Conservation (phyloP, 1,140 invertebrate genomes). For the Drosophila willistoni region DNA sequence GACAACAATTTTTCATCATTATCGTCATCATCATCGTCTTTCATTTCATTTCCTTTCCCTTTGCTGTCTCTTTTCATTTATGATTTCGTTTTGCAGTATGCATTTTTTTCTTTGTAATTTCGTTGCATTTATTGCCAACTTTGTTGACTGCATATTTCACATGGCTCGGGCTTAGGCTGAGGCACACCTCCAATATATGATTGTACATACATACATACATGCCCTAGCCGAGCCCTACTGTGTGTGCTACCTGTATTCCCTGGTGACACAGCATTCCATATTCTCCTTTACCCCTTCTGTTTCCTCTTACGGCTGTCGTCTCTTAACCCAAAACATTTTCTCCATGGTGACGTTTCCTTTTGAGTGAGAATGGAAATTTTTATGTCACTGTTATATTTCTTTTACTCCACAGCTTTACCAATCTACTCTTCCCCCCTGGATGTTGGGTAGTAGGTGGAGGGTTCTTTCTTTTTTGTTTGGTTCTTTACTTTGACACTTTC, state of each 20-base stretch:
- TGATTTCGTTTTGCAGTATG: background rate
- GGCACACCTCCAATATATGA: too few relatives aligned
- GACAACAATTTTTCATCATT: too few relatives aligned
- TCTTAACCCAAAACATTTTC: background rate
- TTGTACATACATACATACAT: too few relatives aligned
- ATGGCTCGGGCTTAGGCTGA: background rate
- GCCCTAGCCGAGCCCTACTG: background rate
- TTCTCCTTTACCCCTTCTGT: background rate
- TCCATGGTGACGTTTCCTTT: background rate
- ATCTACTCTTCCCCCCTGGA: background rate
- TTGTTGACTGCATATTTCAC: constrained; percentile 7
- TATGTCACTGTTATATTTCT: constrained; percentile 2
- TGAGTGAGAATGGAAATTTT: constrained; percentile 11
- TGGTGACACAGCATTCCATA: constrained; percentile 1
- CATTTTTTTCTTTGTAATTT: constrained; percentile 2
- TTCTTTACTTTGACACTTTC: background rate
- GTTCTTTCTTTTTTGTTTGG: background rate
- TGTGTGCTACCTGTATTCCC: constrained; percentile 1
- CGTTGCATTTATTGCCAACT: constrained; percentile 13
- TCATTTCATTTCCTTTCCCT: background rate
- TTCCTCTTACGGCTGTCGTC: too few relatives aligned
- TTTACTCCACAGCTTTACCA: background rate
- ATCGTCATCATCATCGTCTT: too few relatives aligned
- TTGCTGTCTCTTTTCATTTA: constrained; percentile 1
- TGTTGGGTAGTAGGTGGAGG: background rate